Evolutionary conservation across 35 echinoderm and acorn worm genomes (phyloP), one percentile per base, ranked within the genome.

Genomic region (Eucidaris tribuloides): DNA sequence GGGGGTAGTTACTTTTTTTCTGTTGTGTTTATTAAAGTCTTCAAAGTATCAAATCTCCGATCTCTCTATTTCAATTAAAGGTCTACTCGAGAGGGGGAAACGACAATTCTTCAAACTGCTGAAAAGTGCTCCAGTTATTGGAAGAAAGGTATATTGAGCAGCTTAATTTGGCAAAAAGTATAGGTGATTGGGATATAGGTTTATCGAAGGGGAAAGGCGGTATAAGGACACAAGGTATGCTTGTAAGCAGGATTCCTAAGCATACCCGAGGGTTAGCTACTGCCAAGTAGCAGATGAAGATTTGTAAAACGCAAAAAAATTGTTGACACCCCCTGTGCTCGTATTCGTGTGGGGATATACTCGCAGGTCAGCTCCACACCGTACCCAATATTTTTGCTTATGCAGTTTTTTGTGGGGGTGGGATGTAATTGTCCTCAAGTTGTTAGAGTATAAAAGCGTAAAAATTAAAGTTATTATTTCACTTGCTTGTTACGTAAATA

Each of bases 71-170:
- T 64, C 22, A 0, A 64, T 32, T 43, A 3, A 18, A 96, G 93
- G 81, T 64, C 45, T 96, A 19, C 59, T 91, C 60, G 56, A 80
- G 42, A 80, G 84, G n/a, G 18, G 86, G 0, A 91, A 96, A 39
- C 35, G 79, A 58, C 78, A 76, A 19, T 91, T 96, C 76, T 96
- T 96, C 46, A 91, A 58, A 48, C 40, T 79, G 62, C 42, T 96
- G 2, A 82, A 89, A 27, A 86, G 71, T 81, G 78, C 91, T 6
- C 93, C 93, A 14, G 45, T 91, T 40, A 91, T 96, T 59, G 89
- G 93, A 46, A 48, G 41, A 66, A 91, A 88, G 81, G 93, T 96
- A 71, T n/a, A n/a, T n/a, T n/a, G n/a, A n/a, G n/a, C n/a, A n/a
- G n/a, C n/a, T n/a, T n/a, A n/a, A n/a, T n/a, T n/a, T n/a, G n/a